Evolutionary conservation across 2,113 vertebrate species (phyloP).

Genomic region (Colistium nudipinnis): DNA sequence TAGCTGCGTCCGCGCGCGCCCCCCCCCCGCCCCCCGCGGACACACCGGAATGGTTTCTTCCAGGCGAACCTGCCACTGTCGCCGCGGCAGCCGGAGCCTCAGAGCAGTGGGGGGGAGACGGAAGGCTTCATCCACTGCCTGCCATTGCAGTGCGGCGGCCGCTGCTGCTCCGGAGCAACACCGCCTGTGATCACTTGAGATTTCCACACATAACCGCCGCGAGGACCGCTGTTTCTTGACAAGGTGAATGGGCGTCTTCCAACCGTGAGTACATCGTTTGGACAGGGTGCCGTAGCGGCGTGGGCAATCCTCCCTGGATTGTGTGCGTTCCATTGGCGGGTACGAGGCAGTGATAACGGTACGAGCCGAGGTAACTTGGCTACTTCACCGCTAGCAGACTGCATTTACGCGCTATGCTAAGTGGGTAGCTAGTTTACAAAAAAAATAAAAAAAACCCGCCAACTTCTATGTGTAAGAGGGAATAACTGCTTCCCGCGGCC

Average conservation of each 20-base stretch:
- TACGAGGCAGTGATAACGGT: constrained; percentile 65
- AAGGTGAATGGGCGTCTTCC: constrained; percentile 74
- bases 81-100: constrained; percentile 73
- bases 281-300: constrained; percentile 23
- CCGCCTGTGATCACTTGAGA: no score
- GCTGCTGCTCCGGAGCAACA: constrained; percentile 73
- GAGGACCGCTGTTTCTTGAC: constrained; percentile 50
- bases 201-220: no score
- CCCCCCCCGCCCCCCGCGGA: constrained; percentile 59
- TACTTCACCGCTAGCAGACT: constrained; percentile 53
- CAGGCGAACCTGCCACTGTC: constrained; percentile 83
- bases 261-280: constrained; percentile 26
- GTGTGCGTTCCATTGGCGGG: constrained; percentile 52
- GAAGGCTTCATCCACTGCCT: constrained; percentile 77
- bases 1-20: constrained; percentile 61
- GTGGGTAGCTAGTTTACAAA: constrained; percentile 50
- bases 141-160: constrained; percentile 81
- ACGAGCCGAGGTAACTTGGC: constrained; percentile 64
- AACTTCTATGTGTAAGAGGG: not conserved
- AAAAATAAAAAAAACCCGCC: no score
- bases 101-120: constrained; percentile 53
- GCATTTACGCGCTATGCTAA: constrained; percentile 60
- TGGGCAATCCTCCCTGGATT: constrained; percentile 50
- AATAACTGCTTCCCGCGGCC: not conserved
- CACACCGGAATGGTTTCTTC: constrained; percentile 79